phyloP scores from a whole-genome alignment of 1,140 invertebrate genomes.

The Gonioctena quinquepunctata region DNA sequence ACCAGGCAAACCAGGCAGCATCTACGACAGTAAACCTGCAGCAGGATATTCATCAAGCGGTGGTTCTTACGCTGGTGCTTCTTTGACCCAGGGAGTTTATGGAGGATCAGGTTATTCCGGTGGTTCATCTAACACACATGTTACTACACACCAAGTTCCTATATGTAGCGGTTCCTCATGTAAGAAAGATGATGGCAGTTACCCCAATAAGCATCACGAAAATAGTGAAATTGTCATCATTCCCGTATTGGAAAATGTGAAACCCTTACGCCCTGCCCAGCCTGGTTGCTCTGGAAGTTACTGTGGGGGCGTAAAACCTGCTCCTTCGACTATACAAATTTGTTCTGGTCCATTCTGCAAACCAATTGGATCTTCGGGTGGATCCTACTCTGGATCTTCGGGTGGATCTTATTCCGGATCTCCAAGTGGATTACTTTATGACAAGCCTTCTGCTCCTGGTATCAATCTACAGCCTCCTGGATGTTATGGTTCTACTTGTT shows the following conservation, averaged over 20 bases:
- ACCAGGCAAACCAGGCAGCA: slow-evolving; percentile 19
- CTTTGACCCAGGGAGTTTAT: neutral
- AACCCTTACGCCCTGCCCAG: neutral
- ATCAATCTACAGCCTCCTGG: too few species aligned
- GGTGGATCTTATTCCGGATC: too few species aligned
- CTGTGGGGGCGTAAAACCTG: neutral
- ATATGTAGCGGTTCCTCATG: neutral
- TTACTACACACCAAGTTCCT: too few species aligned
- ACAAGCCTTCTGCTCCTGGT: too few species aligned
- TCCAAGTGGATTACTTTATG: too few species aligned
- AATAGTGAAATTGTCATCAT: neutral
- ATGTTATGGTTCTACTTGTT: too few species aligned
- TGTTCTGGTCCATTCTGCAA: neutral
- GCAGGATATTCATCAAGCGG: neutral
- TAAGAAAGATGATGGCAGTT: neutral
- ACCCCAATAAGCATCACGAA: neutral
- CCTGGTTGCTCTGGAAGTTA: neutral
- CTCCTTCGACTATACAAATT: neutral
- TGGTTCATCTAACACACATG: neutral
- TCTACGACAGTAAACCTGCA: slow-evolving; percentile 27
- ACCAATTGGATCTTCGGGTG: neutral
- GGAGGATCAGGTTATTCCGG: neutral
- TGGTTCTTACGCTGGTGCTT: neutral
- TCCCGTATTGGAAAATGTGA: neutral
- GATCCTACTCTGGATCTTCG: neutral